Percentiles rank a stretch among this genome's conserved stretches.
phyloP scores from a whole-genome alignment of 2,113 vertebrate genomes.

The Urocitellus parryii region DNA sequence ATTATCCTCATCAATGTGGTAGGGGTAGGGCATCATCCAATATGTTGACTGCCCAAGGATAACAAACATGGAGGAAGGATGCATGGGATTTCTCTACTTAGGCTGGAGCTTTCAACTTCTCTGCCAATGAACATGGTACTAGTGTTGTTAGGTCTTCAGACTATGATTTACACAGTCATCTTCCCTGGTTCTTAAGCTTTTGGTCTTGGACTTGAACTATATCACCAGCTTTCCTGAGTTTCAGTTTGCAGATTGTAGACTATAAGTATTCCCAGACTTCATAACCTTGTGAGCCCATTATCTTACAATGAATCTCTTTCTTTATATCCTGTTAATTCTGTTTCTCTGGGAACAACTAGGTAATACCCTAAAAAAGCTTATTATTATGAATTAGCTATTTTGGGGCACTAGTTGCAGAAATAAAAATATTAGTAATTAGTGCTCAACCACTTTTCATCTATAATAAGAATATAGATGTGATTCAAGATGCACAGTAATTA shows the following conservation, averaged over 20 bases:
- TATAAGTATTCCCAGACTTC: neutral
- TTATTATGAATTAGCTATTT: neutral
- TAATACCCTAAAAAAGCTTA: neutral
- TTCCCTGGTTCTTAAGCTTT: neutral
- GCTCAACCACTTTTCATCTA: neutral
- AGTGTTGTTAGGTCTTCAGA: neutral
- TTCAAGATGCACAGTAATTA: neutral
- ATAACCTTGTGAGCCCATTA: neutral
- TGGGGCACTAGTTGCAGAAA: neutral
- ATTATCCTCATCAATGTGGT: rapidly evolving
- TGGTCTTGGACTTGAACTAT: neutral
- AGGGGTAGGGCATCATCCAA: too few relatives aligned
- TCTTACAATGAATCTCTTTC: neutral
- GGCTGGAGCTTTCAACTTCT: neutral
- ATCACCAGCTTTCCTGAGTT: neutral
- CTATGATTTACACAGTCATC: neutral
- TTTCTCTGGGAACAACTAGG: neutral
- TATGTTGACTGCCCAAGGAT: neutral
- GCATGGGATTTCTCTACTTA: neutral
- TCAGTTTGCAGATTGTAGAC: neutral
- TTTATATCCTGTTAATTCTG: neutral
- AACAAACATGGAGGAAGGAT: neutral
- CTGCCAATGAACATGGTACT: neutral
- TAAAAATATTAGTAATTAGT: neutral
- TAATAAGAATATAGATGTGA: neutral